Evolutionary conservation across 2,888 invertebrate genomes (phyloP).

Genomic region (Amphimallon solstitiale): DNA sequence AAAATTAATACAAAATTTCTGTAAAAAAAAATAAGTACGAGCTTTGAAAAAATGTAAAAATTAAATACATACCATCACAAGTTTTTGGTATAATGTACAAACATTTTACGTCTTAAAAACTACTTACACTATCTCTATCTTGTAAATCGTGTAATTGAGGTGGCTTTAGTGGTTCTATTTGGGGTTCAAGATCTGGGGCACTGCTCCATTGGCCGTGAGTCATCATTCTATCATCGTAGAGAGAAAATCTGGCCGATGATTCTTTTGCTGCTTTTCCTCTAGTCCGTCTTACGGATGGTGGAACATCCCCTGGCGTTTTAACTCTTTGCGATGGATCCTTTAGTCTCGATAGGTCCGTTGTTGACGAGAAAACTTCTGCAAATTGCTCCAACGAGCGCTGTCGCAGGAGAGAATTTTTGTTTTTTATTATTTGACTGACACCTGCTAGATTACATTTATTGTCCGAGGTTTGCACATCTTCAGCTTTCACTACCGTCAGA

Average conservation of each 20-base stretch:
- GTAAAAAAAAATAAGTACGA: slow-evolving; percentile 11
- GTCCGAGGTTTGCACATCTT: slow-evolving; percentile 45
- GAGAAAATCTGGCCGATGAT: slow-evolving; percentile 72
- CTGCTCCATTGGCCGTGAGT: slow-evolving; percentile 64
- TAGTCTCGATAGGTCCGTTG: slow-evolving; percentile 72
- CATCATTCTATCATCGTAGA: slow-evolving; percentile 93
- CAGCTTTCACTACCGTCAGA: slow-evolving; percentile 55
- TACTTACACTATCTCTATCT: slow-evolving; percentile 62
- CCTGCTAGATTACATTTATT: slow-evolving; percentile 53
- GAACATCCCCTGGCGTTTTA: slow-evolving; percentile 85
- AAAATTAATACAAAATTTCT: background rate
- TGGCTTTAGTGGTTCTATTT: slow-evolving; percentile 43
- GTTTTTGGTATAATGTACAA: slow-evolving; percentile 13
- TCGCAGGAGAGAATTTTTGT: slow-evolving; percentile 63
- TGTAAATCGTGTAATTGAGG: slow-evolving; percentile 48
- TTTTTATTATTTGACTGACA: slow-evolving; percentile 59
- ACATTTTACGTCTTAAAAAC: slow-evolving; percentile 55
- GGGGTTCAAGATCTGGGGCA: slow-evolving; percentile 61
- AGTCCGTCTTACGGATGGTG: slow-evolving; percentile 79
- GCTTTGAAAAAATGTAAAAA: slow-evolving; percentile 4
- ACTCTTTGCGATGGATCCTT: slow-evolving; percentile 81
- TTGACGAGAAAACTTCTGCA: slow-evolving; percentile 77
- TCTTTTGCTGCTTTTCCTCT: slow-evolving; percentile 74
- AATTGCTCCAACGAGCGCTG: slow-evolving; percentile 82
- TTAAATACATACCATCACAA: slow-evolving; percentile 7